A percentile compares a stretch with the other conserved stretches of the same genome.
These are phyloP conservation scores for Alosa sapidissima DNA, from an alignment of 2,797 vertebrate species.

Conservation along the genomic window DNA sequence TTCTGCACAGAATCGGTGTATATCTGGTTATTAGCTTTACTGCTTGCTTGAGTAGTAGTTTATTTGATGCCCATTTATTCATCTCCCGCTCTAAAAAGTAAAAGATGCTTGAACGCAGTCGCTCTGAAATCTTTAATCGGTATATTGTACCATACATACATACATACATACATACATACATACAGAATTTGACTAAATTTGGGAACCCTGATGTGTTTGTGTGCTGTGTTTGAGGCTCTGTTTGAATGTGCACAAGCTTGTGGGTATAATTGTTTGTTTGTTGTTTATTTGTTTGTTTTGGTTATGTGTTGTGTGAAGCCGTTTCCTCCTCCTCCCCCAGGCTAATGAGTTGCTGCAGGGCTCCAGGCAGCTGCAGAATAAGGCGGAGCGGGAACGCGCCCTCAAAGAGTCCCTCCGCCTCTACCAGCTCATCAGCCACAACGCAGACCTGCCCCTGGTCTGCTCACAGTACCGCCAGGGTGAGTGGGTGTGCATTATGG, in stretches of 20 bases:
- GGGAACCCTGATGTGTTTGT: neutral
- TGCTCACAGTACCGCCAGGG: conserved; percentile 96
- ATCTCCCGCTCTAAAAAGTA: no score
- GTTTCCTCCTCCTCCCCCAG: conserved; percentile 61
- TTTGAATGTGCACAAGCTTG: neutral
- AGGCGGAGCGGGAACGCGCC: conserved; percentile 87
- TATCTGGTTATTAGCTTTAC: no score
- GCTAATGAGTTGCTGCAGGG: conserved; percentile 95
- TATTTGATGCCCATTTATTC: no score
- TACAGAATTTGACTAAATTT: no score
- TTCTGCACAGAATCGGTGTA: no score
- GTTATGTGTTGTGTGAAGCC: neutral
- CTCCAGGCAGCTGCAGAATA: conserved; percentile 90
- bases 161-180: no score
- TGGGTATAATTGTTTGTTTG: neutral
- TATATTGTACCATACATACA: no score
- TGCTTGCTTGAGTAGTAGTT: no score
- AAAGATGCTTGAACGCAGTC: no score
- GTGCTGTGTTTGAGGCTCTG: neutral
- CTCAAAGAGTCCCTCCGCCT: conserved; percentile 89
- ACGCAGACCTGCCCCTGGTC: conserved; percentile 90
- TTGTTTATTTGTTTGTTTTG: neutral
- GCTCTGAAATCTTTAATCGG: no score
- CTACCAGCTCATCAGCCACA: conserved; percentile 95
- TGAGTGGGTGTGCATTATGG: conserved; percentile 51